Percentiles rank a stretch among this genome's conserved stretches.
Conservation (phyloP, 2,113 vertebrate genomes). For the Phalacrocorax carbo region DNA sequence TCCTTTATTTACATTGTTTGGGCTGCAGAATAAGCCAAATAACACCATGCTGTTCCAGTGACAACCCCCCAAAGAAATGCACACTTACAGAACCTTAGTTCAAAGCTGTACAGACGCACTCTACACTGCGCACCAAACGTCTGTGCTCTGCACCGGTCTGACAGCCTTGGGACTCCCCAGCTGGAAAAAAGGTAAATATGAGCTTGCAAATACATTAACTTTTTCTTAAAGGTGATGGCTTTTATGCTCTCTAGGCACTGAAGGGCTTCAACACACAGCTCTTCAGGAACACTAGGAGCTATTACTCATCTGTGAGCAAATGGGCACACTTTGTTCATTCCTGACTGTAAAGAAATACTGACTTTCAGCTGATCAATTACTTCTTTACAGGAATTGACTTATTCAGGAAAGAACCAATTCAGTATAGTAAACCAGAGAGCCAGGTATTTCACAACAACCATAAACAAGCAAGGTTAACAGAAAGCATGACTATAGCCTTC, state of each 20-base stretch:
- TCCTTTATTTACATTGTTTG: fast-evolving
- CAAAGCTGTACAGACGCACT: not conserved
- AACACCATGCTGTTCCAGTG: not conserved
- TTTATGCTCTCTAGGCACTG: not conserved
- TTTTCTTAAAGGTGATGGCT: not conserved
- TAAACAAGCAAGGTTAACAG: not conserved
- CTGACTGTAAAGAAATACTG: not conserved
- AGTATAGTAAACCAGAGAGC: not conserved
- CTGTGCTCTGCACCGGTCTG: not conserved
- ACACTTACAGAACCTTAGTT: not conserved
- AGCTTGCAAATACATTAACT: not conserved
- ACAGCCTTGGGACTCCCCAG: not conserved
- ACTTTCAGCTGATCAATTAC: not conserved
- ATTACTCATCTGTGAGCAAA: not conserved
- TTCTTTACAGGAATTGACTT: not conserved
- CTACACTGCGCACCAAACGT: fast-evolving
- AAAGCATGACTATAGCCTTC: not conserved
- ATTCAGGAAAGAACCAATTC: not conserved
- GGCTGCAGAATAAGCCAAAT: not conserved
- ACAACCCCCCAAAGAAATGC: not conserved
- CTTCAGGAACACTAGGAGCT: not conserved
- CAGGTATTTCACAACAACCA: not conserved
- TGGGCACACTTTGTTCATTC: fast-evolving
- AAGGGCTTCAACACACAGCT: not conserved
- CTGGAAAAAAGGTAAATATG: not conserved